Base-by-base conservation (phyloP, 2,888 invertebrate genomes). In the Lamellibrachia satsuma region DNA sequence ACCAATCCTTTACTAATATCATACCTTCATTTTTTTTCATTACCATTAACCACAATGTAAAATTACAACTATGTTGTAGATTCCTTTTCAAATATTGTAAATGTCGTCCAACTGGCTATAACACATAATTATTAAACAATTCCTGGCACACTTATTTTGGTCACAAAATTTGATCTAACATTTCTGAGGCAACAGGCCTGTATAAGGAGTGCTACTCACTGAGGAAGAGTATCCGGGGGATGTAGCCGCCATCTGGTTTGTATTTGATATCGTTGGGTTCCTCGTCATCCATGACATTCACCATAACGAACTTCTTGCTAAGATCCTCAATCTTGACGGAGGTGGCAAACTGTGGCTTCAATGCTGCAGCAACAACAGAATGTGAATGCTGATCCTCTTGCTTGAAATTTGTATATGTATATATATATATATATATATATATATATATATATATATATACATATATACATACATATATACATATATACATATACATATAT, bases 191-290 rank as follows among this genome's bases (percentile, higher is more conserved):
- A 22, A 92, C 27, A 52, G 39, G 92, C 39, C 15, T 90, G 90
- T 92, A 7, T 92, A 92, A 52, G 92, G 15, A 11, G 7, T 11
- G 6, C 93, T 52, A 93, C 93, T 94, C 95, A 97, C 97, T 97
- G 93, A 97, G 96, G 96, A 98, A 98, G 52, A 98, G 96, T 90
- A 98, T 97, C 95, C 98, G 97, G 6, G 98, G 98, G 95, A 98
- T 97, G 94, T 98, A 98, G 39, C 97, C 97, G 7, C 98, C 98
- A 95, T 98, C 98, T 0, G 97, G 98, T 3, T 97, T 96, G 95
- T 97, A 98, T 93, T 96, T 95, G 52, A 95, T 96, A 91, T 96
- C 97, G 4, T 96, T 96, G 0, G 97, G 97, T 94, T 97, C 97
- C 52, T 97, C 97, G 93, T 97, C 97, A 95, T 97, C 97, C 95